phyloP scores from a whole-genome alignment of 2,113 vertebrate genomes.

The Collichthys lucidus region DNA sequence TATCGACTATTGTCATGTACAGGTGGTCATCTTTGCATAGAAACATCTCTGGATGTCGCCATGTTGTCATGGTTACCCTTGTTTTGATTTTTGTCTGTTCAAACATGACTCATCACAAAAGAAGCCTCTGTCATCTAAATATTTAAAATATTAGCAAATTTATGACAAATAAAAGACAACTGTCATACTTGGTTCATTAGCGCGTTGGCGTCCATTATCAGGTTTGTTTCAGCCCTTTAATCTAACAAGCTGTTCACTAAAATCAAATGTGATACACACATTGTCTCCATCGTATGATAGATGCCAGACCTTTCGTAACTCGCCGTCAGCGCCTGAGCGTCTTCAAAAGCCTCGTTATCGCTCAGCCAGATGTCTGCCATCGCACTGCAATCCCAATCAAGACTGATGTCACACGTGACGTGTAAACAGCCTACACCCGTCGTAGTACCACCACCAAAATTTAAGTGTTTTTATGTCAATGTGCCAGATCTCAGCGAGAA shows the following conservation, averaged over 20 bases:
- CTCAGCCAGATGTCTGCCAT: slow-evolving; percentile 1
- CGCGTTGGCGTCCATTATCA: not conserved
- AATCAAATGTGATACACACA: not conserved
- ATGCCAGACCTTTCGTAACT: not conserved
- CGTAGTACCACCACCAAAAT: not conserved
- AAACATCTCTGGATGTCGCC: slow-evolving; percentile 14
- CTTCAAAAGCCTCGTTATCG: slow-evolving; percentile 4
- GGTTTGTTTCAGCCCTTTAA: not conserved
- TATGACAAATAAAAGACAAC: not conserved
- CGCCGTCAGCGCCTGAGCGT: not conserved
- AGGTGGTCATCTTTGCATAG: not conserved
- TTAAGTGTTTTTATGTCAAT: not conserved
- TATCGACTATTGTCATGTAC: not conserved
- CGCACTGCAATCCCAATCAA: not conserved
- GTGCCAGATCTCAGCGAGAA: not conserved
- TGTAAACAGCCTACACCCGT: not conserved
- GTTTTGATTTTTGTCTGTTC: not conserved
- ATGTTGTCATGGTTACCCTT: not conserved
- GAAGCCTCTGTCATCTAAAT: not conserved
- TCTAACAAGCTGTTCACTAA: not conserved
- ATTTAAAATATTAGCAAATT: not conserved
- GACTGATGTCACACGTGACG: not conserved
- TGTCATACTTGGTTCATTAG: not conserved
- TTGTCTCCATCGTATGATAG: slow-evolving; percentile 13
- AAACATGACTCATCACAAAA: not conserved